Evolutionary conservation across 2,888 invertebrate species (phyloP).

Genomic region (Hedychridium roseum): DNA sequence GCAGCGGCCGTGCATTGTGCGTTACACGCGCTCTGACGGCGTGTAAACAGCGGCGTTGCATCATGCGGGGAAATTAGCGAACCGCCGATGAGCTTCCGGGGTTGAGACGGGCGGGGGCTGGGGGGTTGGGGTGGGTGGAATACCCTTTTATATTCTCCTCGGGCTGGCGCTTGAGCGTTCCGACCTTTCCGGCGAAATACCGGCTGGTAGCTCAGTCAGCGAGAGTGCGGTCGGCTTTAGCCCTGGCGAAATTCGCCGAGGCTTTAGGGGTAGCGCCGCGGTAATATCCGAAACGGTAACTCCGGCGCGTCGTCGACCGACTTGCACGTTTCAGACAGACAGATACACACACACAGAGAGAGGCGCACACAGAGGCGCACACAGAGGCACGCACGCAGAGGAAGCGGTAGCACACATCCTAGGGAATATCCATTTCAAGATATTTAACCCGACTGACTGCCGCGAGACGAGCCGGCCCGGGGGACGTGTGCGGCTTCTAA

Average conservation of each 20-base stretch:
- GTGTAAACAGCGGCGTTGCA: no score
- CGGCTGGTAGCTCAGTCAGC: constrained; percentile 28
- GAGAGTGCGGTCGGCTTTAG: constrained; percentile 34
- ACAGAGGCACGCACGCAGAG: no score
- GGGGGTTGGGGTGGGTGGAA: no score
- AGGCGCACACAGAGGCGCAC: no score
- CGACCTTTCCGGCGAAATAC: constrained; percentile 26
- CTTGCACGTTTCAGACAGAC: no score
- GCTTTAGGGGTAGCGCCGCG: constrained; percentile 30
- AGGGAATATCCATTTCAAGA: constrained; percentile 56
- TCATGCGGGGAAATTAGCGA: constrained; percentile 15
- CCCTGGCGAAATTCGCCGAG: constrained; percentile 40
- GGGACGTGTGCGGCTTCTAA: constrained; percentile 50
- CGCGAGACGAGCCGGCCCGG: constrained; percentile 39
- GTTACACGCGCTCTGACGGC: no score
- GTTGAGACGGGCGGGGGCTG: no score
- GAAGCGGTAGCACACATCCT: no score
- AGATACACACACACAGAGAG: no score
- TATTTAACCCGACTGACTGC: constrained; percentile 51
- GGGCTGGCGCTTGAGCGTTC: constrained; percentile 3
- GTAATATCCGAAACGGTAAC: constrained; percentile 53
- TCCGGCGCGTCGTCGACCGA: constrained; percentile 40
- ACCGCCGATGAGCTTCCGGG: no score
- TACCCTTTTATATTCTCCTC: constrained; percentile 4
- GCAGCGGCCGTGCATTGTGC: no score